Base-by-base conservation (phyloP, 92 coral and sea anemone genomes). In the Blastomussa wellsi region DNA sequence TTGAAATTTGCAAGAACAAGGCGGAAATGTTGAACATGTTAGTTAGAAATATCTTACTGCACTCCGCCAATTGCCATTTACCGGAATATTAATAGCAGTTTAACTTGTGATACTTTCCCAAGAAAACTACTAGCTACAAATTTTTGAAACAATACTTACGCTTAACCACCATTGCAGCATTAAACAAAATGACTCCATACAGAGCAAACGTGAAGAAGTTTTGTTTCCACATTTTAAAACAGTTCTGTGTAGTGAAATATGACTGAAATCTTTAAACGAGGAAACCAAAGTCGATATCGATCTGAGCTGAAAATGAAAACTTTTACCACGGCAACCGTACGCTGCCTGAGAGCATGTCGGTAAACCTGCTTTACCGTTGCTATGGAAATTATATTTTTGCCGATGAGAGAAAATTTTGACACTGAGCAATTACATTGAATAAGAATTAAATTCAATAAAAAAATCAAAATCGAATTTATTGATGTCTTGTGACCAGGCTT, bases 161-260 rank as follows among this genome's bases (percentile, higher is more conserved):
- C n/a, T 83, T 83, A 0, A 83, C 2, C 1, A 83, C 42, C 32
- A 48, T 31, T 26, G 74, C 86, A 16, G 60, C 72, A 55, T 83
- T 83, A 32, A 73, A 83, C 14, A 83, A 31, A 28, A 83, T 83
- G 29, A 83, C 51, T 83, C 86, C 86, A 62, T 53, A 83, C 2
- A 83, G 68, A 3, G 31, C 59, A 39, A 83, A 32, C 28, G 48
- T 10, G 24, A 83, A 14, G 31, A 74, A 22, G 31, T 76, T 41
- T 55, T 59, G 86, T 29, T 73, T 83, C 44, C 86, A 76, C 86
- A 83, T 83, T 38, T 72, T 42, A 13, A 11, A 20, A 15, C 44
- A 39, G 10, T 22, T 11, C 19, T 13, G 4, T 7, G 36, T 36
- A 55, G 7, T 4, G 48, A 37, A 44, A 26, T 31, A 17, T 19